Evolutionary conservation across 2,888 invertebrate genomes (phyloP).

Genomic region (Apotomis betuletana): DNA sequence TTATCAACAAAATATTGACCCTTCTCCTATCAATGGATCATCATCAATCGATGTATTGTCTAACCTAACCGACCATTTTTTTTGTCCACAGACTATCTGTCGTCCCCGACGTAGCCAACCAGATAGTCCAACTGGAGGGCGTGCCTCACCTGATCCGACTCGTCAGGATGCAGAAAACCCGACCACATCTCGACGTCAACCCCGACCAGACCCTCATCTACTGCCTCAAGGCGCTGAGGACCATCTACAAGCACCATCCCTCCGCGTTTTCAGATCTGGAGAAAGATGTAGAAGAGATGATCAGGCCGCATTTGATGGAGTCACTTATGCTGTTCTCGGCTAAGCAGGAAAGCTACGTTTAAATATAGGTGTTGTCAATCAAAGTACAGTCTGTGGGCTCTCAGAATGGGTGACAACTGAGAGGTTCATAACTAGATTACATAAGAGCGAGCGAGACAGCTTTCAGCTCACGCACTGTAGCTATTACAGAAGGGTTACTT

Average conservation of each 20-base stretch:
- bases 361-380: neutral
- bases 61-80: neutral
- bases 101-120: slow-evolving; percentile 86
- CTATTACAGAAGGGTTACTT: no score
- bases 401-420: no score
- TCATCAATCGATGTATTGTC: neutral
- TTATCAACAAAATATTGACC: no score
- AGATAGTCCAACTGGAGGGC: slow-evolving; percentile 88
- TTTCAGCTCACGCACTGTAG: no score
- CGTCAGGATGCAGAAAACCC: slow-evolving; percentile 83
- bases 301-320: slow-evolving; percentile 89
- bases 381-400: no score
- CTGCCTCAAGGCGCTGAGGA: slow-evolving; percentile 75
- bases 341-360: slow-evolving; percentile 91
- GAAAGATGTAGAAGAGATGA: slow-evolving; percentile 88
- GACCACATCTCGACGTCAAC: slow-evolving; percentile 65
- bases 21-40: neutral
- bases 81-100: slow-evolving; percentile 83
- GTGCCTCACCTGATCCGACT: slow-evolving; percentile 86
- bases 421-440: no score
- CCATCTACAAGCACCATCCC: slow-evolving; percentile 76
- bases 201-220: slow-evolving; percentile 77
- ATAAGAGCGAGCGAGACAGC: no score
- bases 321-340: slow-evolving; percentile 91
- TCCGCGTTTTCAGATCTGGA: slow-evolving; percentile 67